A percentile compares a stretch with the other conserved stretches of the same genome.
These are phyloP conservation scores for Elanoides forficatus DNA, from an alignment of 2,113 vertebrate species.

Conservation along the genomic window DNA sequence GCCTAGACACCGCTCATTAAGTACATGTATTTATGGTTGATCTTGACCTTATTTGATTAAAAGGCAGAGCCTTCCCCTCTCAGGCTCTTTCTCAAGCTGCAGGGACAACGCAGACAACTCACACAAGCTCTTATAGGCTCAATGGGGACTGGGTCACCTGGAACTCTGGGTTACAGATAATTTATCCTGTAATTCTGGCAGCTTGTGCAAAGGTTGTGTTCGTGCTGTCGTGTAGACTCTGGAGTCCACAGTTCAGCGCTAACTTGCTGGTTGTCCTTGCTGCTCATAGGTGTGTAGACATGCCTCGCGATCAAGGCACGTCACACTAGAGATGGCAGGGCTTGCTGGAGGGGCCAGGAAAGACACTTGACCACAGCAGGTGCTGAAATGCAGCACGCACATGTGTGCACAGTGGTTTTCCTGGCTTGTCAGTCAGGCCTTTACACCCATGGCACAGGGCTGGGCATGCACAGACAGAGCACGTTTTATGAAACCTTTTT, in stretches of 20 bases:
- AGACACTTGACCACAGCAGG: background rate
- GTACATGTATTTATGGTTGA: background rate
- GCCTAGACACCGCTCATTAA: background rate
- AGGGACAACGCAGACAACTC: background rate
- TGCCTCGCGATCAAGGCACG: background rate
- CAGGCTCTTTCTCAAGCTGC: background rate
- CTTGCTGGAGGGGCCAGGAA: background rate
- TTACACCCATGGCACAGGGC: background rate
- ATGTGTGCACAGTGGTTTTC: accelerated
- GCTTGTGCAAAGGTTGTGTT: accelerated
- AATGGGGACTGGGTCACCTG: background rate
- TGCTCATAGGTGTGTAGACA: background rate
- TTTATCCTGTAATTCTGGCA: background rate
- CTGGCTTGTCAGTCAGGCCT: background rate
- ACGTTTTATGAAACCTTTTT: background rate
- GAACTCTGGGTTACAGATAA: background rate
- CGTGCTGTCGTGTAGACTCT: background rate
- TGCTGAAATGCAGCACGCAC: background rate
- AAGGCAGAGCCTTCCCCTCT: background rate
- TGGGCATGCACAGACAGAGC: background rate
- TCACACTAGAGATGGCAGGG: background rate
- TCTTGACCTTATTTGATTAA: conserved; percentile 21
- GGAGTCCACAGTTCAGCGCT: background rate
- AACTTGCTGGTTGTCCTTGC: background rate
- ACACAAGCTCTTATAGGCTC: background rate